These are phyloP conservation scores for Sphenodon punctatus DNA, from an alignment of 2,797 vertebrate genomes.

Conservation along the genomic window DNA sequence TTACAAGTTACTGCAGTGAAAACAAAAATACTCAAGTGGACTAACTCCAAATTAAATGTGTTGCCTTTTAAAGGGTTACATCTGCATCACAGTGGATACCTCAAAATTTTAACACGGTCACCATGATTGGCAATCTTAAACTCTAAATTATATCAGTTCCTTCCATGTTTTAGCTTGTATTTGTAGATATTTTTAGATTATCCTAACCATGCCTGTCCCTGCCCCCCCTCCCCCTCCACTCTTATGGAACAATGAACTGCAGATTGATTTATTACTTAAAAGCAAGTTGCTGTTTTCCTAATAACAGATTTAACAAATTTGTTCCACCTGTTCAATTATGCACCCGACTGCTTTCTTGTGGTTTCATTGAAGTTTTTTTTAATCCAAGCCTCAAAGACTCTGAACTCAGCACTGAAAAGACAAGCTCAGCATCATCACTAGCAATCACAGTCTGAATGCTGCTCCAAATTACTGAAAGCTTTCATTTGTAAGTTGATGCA, in stretches of 20 bases:
- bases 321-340: constrained; percentile 72
- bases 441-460: constrained; percentile 63
- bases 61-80: constrained; percentile 48
- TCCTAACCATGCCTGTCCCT: constrained; percentile 30
- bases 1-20: constrained; percentile 58
- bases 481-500: constrained; percentile 52
- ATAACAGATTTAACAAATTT: constrained; percentile 76
- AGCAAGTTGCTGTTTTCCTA: constrained; percentile 69
- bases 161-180: constrained; percentile 45
- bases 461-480: constrained; percentile 67
- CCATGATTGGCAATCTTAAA: constrained; percentile 55
- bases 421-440: constrained; percentile 63
- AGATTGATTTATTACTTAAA: constrained; percentile 73
- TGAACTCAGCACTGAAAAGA: constrained; percentile 61
- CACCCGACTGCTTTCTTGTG: constrained; percentile 68
- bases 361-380: constrained; percentile 72
- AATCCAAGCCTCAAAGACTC: constrained; percentile 70
- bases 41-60: constrained; percentile 50
- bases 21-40: too few species aligned
- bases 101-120: constrained; percentile 62
- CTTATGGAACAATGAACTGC: constrained; percentile 65
- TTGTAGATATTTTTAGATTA: constrained; percentile 64
- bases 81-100: constrained; percentile 58
- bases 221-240: constrained; percentile 56
- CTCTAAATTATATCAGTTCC: constrained; percentile 55